Evolutionary conservation across 2,797 vertebrate species (phyloP), one percentile per base, ranked within the genome.

Genomic region (Sebastes ruberrimus): DNA sequence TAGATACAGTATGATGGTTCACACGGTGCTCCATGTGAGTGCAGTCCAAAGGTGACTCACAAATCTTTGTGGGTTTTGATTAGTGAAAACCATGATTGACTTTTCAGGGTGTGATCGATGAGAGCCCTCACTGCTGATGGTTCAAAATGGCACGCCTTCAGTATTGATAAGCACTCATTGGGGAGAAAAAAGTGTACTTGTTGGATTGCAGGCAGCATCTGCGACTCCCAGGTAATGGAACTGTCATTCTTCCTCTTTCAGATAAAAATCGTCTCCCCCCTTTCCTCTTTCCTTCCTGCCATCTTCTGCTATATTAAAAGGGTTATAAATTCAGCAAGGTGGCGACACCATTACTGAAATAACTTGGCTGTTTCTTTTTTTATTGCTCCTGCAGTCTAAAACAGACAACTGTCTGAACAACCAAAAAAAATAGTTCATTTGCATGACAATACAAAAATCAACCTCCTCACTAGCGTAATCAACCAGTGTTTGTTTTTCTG

Each of bases 211-310:
- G 80, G 84, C 90, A 59, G 86, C 89, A 81, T 91, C 89, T 88
- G 89, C 76, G 85, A 90, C 91, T 92, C 84, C 80, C 86, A 86
- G 91, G 91, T 95, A 94, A 95, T 95, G 93, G 94, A 95, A 94
- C 94, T 94, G 94, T 95, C 95, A 95, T 95, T 93, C 91, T 93
- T 90, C 77, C 89, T 90, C 88, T 77, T 80, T 87, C 75, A 91
- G 95, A 96, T 95, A 94, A 94, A 93, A 90, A 94, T 94, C 89
- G 22, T 81, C 87, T 77, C 73, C 78, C 80, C 60, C 81, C 63
- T 16, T 63, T 64, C 61, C 79, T 60, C 82, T 72, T 83, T 83
- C 73, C 78, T 78, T 89, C 57, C 80, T 86, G 87, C 84, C 92
- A 89, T 89, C 75, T 76, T 86, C 86, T 87, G 82, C 89, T 66